Evolutionary conservation across 2,888 invertebrate species (phyloP), one percentile per base, ranked within the genome.

Genomic region (Erpobdella octoculata): DNA sequence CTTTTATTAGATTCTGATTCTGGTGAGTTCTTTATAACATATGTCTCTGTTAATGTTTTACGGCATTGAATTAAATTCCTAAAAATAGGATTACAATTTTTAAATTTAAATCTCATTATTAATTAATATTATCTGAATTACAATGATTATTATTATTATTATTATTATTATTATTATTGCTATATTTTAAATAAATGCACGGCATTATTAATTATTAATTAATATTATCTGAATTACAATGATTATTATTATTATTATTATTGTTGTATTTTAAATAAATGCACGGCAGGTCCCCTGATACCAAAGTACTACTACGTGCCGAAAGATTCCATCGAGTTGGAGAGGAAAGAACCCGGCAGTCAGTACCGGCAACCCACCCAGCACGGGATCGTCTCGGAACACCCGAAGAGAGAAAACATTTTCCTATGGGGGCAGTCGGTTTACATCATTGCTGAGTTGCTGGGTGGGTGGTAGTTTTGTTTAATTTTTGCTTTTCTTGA

Each of bases 351-450:
- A 37, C 90, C 91, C 0, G 89, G 89, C 71, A 88, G 87, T 67
- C 88, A 88, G 48, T 83, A 86, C 31, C 85, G 89, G 77, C 77
- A 88, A 41, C 86, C 90, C 9, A 89, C 89, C 76, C 85, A 86
- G 78, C 79, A 85, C 78, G 75, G 83, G 69, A 67, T 36, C 28
- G 21, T 48, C 33, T 21, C 28, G 33, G 58, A 67, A 15, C 12
- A 53, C 25, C 80, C 83, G 18, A 80, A 80, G 12, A 78, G 84
- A 12, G 83, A 69, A 18, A 84, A 65, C 81, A 81, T 92, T 72
- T 94, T 90, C 84, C 86, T 96, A 48, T 96, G 95, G 95, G 94
- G 94, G 76, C 97, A 98, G 85, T 89, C 97, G 0, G 86, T 98
- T 86, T 95, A 94, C 84, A 88, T 98, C 74, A 89, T 98, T 78